These are phyloP conservation scores for Platanista minor DNA, from an alignment of 2,113 vertebrate species.

Conservation along the genomic window DNA sequence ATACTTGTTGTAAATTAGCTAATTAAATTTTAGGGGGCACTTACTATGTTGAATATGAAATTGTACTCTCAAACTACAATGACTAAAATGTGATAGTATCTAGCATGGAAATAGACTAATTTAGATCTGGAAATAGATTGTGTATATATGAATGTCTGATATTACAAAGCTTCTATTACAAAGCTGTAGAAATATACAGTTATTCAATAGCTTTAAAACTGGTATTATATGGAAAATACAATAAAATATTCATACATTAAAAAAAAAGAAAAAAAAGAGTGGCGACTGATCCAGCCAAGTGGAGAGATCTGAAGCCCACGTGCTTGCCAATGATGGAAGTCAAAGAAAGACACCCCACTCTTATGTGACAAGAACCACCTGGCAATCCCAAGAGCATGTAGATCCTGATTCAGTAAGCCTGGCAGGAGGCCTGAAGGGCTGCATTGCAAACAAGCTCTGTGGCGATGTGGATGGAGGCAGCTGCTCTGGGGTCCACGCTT, in stretches of 20 bases:
- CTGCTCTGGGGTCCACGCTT: neutral
- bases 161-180: neutral
- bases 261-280: neutral
- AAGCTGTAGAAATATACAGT: neutral
- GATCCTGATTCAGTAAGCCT: neutral
- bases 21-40: neutral
- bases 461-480: neutral
- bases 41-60: neutral
- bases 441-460: neutral
- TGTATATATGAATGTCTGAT: neutral
- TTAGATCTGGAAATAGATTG: neutral
- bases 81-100: neutral
- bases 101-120: neutral
- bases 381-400: rapidly evolving
- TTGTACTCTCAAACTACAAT: neutral
- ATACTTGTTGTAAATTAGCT: neutral
- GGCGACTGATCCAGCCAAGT: too few relatives aligned
- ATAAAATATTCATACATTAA: neutral
- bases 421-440: neutral
- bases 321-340: rapidly evolving
- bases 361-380: neutral
- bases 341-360: neutral
- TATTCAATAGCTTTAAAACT: neutral
- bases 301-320: neutral
- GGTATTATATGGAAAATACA: neutral